Conservation (phyloP, 2,113 vertebrate genomes). For the Ctenomys sociabilis region DNA sequence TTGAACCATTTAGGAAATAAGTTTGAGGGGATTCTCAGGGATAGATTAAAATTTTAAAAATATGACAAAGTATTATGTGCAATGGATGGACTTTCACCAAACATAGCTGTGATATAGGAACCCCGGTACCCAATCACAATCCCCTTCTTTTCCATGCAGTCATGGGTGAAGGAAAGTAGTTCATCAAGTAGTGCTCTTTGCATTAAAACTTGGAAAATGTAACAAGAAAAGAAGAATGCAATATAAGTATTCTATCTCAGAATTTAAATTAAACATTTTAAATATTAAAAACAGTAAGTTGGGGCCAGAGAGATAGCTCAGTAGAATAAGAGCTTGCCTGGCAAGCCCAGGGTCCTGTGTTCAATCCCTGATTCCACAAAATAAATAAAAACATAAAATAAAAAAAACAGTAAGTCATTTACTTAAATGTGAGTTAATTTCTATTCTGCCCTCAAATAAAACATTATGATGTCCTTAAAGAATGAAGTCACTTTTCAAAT, state of each 20-base stretch:
- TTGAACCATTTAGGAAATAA: not conserved
- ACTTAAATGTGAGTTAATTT: constrained; percentile 31
- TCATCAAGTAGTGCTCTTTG: not conserved
- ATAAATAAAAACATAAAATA: no score
- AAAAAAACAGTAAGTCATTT: not conserved
- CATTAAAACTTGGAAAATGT: not conserved
- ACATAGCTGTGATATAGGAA: constrained; percentile 37
- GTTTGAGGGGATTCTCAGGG: not conserved
- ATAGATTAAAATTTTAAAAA: constrained; percentile 7
- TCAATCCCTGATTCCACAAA: no score
- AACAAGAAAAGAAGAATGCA: not conserved
- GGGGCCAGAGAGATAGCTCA: no score
- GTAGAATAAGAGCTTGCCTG: no score
- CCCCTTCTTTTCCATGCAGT: not conserved
- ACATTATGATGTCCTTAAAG: not conserved
- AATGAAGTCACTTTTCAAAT: constrained; percentile 24
- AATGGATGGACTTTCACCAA: not conserved
- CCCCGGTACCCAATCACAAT: not conserved
- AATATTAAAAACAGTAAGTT: not conserved
- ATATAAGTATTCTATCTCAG: not conserved
- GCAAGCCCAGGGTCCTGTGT: no score
- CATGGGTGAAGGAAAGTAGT: not conserved
- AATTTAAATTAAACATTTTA: constrained; percentile 45
- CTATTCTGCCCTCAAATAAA: constrained; percentile 42
- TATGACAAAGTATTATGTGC: not conserved